Conservation (phyloP, 2,888 invertebrate species). For the Lissonota sp. region DNA sequence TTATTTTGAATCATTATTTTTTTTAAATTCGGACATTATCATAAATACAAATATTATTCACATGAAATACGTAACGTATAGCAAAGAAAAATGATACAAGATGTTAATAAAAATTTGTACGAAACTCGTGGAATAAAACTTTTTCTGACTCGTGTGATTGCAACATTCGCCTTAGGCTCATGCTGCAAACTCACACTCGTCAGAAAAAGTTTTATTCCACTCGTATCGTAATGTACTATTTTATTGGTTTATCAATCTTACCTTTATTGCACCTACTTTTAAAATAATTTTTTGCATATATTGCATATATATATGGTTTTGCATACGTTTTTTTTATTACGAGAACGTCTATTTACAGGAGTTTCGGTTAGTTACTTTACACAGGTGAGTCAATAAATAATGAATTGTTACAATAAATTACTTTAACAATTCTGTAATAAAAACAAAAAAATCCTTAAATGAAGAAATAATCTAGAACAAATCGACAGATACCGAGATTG, state of each 20-base stretch:
- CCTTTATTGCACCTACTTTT: neutral
- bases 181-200: no score
- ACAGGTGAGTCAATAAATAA: slow-evolving; percentile 73
- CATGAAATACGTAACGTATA: no score
- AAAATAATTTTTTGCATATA: neutral
- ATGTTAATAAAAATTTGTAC: slow-evolving; percentile 44
- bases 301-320: slow-evolving; percentile 55
- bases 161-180: no score
- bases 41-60: no score
- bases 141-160: no score
- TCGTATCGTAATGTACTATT: slow-evolving; percentile 10
- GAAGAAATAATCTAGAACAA: slow-evolving; percentile 66
- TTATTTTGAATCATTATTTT: no score
- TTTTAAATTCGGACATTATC: no score
- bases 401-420: slow-evolving; percentile 73
- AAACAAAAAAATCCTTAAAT: slow-evolving; percentile 65
- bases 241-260: slow-evolving; percentile 6
- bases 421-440: slow-evolving; percentile 73
- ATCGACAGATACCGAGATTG: slow-evolving; percentile 64
- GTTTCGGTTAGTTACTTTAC: slow-evolving; percentile 77
- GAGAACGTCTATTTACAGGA: slow-evolving; percentile 81
- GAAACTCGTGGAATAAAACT: slow-evolving; percentile 61
- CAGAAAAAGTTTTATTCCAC: no score
- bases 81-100: no score
- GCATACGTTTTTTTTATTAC: slow-evolving; percentile 75